Conservation (phyloP, 2,797 vertebrate species). For the Oreochromis mossambicus region DNA sequence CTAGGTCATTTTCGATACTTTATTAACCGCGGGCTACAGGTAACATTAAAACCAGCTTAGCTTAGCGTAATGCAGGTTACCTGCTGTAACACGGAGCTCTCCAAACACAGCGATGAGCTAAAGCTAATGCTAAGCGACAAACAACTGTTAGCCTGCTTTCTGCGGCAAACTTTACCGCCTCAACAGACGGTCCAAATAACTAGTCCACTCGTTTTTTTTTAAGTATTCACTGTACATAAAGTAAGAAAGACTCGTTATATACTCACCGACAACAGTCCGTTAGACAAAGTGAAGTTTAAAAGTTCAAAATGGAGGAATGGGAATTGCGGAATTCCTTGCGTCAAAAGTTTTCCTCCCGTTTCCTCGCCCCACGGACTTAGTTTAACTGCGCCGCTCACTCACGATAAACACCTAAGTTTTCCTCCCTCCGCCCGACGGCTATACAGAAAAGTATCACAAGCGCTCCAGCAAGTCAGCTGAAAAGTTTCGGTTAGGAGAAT, state of each 20-base stretch:
- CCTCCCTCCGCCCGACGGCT: background rate
- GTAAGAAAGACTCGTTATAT: background rate
- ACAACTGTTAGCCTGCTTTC: constrained; percentile 10
- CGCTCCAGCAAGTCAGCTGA: background rate
- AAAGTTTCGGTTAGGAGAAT: constrained; percentile 60
- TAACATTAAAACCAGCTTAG: background rate
- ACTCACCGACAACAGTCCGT: constrained; percentile 59
- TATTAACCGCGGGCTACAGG: background rate
- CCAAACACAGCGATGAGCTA: constrained; percentile 30
- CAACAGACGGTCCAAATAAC: background rate
- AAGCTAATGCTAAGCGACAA: constrained; percentile 57
- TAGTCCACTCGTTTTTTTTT: background rate
- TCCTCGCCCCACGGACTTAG: background rate
- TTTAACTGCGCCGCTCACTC: background rate
- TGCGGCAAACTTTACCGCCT: background rate
- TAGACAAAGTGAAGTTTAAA: constrained; percentile 56
- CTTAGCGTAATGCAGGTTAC: background rate
- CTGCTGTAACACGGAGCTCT: constrained; percentile 10
- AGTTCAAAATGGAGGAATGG: constrained; percentile 82
- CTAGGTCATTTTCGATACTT: background rate
- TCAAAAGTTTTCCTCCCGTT: constrained; percentile 63
- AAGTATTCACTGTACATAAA: rapidly evolving
- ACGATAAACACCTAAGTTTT: background rate
- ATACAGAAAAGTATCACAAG: background rate
- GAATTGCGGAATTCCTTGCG: constrained; percentile 56